These are phyloP conservation scores for Myripristis jacobus DNA, from an alignment of 2,797 vertebrate genomes.

Conservation along the genomic window DNA sequence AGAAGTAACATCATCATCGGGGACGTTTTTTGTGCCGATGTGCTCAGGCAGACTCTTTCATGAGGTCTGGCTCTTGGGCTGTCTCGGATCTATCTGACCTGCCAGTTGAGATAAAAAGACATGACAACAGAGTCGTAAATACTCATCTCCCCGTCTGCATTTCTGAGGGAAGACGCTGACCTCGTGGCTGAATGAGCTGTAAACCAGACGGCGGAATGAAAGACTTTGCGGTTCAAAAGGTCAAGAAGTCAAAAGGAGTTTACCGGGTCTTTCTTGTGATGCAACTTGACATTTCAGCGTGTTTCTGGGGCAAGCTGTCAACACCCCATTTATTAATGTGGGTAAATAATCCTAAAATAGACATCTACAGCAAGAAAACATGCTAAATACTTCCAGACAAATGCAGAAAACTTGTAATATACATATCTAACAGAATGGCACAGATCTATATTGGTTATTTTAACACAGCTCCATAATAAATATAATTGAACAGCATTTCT, in stretches of 20 bases:
- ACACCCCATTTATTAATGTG: background rate
- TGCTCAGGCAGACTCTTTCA: slow-evolving; percentile 31
- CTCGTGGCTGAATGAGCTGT: slow-evolving; percentile 22
- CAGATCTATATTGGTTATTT: too few species aligned
- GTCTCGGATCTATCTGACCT: slow-evolving; percentile 49
- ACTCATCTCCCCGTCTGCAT: slow-evolving; percentile 9
- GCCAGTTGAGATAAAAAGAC: slow-evolving; percentile 24
- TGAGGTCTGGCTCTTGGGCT: slow-evolving; percentile 24
- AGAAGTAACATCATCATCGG: too few species aligned
- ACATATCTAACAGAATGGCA: too few species aligned
- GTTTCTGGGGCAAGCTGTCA: background rate
- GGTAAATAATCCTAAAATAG: background rate
- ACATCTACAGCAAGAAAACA: background rate
- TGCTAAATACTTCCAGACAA: background rate
- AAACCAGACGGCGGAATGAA: slow-evolving; percentile 51
- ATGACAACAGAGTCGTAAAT: slow-evolving; percentile 42
- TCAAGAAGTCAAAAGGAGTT: slow-evolving; percentile 31
- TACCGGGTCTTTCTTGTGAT: background rate
- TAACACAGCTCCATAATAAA: too few species aligned
- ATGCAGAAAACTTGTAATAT: too few species aligned
- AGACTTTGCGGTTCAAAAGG: slow-evolving; percentile 45
- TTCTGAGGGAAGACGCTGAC: background rate
- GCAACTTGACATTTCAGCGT: slow-evolving; percentile 1
- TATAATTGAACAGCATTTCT: too few species aligned
- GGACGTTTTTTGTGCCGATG: slow-evolving; percentile 11